A percentile compares a stretch with the other conserved stretches of the same genome.
These are phyloP conservation scores for Montipora capitata DNA, from an alignment of 92 coral and sea anemone species.

Conservation along the genomic window DNA sequence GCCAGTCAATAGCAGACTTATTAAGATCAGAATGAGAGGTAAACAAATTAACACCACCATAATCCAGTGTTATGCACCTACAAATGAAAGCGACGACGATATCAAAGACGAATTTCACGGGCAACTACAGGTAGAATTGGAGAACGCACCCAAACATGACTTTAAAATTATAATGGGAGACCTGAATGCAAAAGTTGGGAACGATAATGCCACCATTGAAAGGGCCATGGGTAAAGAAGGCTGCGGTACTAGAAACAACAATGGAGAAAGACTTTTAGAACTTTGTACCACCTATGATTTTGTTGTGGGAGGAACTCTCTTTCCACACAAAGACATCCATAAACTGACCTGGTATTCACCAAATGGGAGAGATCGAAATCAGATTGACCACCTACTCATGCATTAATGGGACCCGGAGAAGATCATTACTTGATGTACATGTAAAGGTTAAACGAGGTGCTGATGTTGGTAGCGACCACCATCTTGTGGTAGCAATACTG, in stretches of 20 bases:
- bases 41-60: conserved; percentile 28
- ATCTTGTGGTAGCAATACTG: conserved; percentile 23
- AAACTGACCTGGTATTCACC: conserved; percentile 25
- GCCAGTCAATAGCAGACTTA: conserved; percentile 45
- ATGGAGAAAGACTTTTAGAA: conserved; percentile 1
- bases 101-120: not conserved
- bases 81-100: conserved; percentile 6
- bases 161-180: not conserved
- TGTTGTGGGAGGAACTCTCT: conserved; percentile 8
- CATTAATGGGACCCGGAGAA: conserved; percentile 24
- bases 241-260: conserved; percentile 25
- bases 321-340: conserved; percentile 12
- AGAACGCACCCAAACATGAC: conserved; percentile 16
- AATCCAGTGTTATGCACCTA: conserved; percentile 12
- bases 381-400: conserved; percentile 45
- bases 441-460: conserved; percentile 16
- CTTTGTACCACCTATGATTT: conserved; percentile 20
- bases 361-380: conserved; percentile 23
- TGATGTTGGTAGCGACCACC: not conserved
- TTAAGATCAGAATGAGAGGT: conserved; percentile 25
- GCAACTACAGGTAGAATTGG: conserved; percentile 10
- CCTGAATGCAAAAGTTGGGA: conserved; percentile 2
- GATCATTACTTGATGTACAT: conserved; percentile 32
- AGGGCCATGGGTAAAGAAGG: conserved; percentile 31
- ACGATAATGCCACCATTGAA: not conserved